Conservation (phyloP, 2,888 invertebrate genomes). For the Resseliella maxima region DNA sequence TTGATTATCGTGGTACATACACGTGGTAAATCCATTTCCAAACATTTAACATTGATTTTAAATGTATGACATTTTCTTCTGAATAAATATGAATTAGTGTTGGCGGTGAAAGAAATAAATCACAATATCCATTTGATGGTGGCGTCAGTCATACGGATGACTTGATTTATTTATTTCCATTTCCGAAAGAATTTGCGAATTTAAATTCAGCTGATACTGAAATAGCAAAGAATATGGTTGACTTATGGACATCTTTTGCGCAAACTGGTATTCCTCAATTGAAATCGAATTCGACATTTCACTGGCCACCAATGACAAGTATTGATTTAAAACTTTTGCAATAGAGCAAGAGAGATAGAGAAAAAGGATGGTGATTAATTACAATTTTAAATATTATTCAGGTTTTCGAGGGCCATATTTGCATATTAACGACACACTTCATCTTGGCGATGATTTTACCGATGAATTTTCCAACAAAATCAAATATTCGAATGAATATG, state of each 20-base stretch:
- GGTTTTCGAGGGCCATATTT: conserved; percentile 65
- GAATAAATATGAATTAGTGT: conserved; percentile 61
- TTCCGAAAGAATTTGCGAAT: conserved; percentile 63
- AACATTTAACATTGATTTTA: not conserved
- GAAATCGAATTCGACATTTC: conserved; percentile 60
- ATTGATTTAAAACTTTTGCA: too few relatives aligned
- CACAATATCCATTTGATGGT: conserved; percentile 68
- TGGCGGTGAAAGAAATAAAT: conserved; percentile 66
- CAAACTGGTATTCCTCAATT: conserved; percentile 63
- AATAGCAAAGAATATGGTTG: conserved; percentile 68
- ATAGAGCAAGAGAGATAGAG: too few relatives aligned
- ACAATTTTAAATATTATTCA: not conserved
- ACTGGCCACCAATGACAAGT: not conserved
- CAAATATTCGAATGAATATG: not conserved
- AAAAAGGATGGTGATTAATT: not conserved
- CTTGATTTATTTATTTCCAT: conserved; percentile 71
- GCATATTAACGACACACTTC: conserved; percentile 62
- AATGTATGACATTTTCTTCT: not conserved
- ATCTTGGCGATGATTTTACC: conserved; percentile 57
- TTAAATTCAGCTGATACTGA: conserved; percentile 64
- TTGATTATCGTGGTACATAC: conserved; percentile 68
- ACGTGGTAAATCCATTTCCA: conserved; percentile 59
- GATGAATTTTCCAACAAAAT: not conserved
- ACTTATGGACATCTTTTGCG: conserved; percentile 67
- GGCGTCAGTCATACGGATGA: conserved; percentile 73